Conservation (phyloP, 2,888 invertebrate genomes). For the Cantharis flavilabris region DNA sequence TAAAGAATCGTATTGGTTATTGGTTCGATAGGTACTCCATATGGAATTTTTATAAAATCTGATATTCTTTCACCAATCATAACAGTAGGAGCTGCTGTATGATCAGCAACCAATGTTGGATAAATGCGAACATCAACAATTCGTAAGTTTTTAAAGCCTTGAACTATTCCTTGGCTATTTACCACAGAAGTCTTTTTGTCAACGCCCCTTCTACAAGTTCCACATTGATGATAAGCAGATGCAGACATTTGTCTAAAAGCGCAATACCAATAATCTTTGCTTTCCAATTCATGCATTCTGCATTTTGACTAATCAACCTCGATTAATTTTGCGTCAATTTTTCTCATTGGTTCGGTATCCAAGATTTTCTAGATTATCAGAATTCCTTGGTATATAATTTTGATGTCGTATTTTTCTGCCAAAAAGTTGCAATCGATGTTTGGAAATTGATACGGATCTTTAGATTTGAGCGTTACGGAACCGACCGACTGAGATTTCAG, state of each 20-base stretch:
- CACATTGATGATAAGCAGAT: conserved; percentile 71
- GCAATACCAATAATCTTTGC: conserved; percentile 70
- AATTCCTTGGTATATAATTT: conserved; percentile 64
- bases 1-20: neutral
- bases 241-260: conserved; percentile 67
- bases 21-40: neutral
- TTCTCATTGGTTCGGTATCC: conserved; percentile 62
- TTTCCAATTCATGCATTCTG: conserved; percentile 60
- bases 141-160: conserved; percentile 57
- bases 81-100: conserved; percentile 57
- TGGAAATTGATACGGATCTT: conserved; percentile 55
- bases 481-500: neutral
- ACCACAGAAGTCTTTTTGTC: conserved; percentile 29
- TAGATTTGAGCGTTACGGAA: neutral
- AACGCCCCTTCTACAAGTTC: conserved; percentile 74
- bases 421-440: conserved; percentile 74
- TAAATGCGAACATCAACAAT: conserved; percentile 61
- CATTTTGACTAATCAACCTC: conserved; percentile 65
- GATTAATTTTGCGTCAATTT: conserved; percentile 62
- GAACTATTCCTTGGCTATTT: conserved; percentile 7
- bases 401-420: conserved; percentile 64
- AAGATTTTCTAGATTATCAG: conserved; percentile 64
- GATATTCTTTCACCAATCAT: conserved; percentile 63
- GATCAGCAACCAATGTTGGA: conserved; percentile 58
- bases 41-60: conserved; percentile 53